Evolutionary conservation across 2,888 invertebrate species (phyloP), one percentile per base, ranked within the genome.

Genomic region (Pogonocherus hispidulus): DNA sequence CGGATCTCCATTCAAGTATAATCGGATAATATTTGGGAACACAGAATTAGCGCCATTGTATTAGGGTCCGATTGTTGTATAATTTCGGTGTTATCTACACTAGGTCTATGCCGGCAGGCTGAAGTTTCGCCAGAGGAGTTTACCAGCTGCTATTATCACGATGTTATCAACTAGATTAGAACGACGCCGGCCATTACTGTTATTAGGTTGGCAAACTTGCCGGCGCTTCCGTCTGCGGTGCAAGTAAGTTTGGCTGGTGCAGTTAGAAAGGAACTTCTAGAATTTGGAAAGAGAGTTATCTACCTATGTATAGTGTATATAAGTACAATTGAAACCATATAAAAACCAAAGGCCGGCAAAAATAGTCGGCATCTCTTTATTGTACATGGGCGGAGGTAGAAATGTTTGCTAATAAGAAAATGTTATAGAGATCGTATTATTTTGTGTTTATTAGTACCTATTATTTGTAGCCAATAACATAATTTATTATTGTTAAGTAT

Each of bases 101-200:
- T 52, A 52, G 52, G 18, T 32, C 52, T 52, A 37, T 37, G 37
- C 37, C 35, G 19, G n/a, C 18, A 20, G 37, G 20, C 67, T 27
- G 52, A 63, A 70, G 60, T 70, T 70, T 55, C 63, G 52, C 57
- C 57, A 47, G 64, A 65, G 65, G 67, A 41, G 14, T 67, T 67
- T 62, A 64, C 55, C 41, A 54, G 44, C 51, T 57, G 64, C 67
- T 46, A 67, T 70, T 64, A 70, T 70, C 67, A 52, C 65, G 32
- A 65, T 51, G 47, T 65, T 67, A 70, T 67, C 70, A 65, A 62
- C 62, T 41, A 59, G 64, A 70, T 67, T 67, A 65, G 27, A 65
- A 62, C 52, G 67, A 67, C 65, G 67, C 60, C 57, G 64, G 65
- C 64, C 67, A 67, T 70, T 70, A 70, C 62, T 55, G 60, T 70